Percentiles rank a stretch among this genome's conserved stretches.
Evolutionary conservation across 2,113 vertebrate species (phyloP).

Genomic region (Nothocercus nigrocapillus): DNA sequence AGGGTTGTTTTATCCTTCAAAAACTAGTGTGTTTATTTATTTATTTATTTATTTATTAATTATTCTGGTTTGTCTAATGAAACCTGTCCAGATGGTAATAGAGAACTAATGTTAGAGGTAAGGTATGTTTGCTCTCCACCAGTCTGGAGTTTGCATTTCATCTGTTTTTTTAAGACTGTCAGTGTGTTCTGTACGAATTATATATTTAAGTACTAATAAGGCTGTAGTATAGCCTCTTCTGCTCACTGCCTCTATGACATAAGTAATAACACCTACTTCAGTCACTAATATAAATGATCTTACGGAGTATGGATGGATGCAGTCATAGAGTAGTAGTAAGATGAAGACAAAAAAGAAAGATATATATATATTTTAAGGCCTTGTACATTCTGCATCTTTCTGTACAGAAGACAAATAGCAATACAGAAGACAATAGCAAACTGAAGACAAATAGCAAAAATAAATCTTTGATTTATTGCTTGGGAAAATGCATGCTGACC

Average conservation of each 20-base stretch:
- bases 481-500: background rate
- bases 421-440: background rate
- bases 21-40: background rate
- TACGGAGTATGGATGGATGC: background rate
- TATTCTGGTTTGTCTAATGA: background rate
- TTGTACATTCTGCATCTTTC: background rate
- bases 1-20: background rate
- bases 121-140: background rate
- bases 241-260: background rate
- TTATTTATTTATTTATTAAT: background rate
- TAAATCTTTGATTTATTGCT: background rate
- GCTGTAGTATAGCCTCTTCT: background rate
- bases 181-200: background rate
- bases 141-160: background rate
- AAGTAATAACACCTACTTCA: background rate
- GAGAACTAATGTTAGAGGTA: background rate
- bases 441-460: background rate
- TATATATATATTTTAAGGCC: background rate
- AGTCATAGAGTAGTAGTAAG: background rate
- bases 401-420: background rate
- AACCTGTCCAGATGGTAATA: background rate
- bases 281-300: background rate
- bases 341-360: background rate
- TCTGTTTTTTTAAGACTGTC: background rate
- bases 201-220: background rate